Base-by-base conservation (phyloP, 2,888 invertebrate genomes). In the Aleiodes leptofemur region DNA sequence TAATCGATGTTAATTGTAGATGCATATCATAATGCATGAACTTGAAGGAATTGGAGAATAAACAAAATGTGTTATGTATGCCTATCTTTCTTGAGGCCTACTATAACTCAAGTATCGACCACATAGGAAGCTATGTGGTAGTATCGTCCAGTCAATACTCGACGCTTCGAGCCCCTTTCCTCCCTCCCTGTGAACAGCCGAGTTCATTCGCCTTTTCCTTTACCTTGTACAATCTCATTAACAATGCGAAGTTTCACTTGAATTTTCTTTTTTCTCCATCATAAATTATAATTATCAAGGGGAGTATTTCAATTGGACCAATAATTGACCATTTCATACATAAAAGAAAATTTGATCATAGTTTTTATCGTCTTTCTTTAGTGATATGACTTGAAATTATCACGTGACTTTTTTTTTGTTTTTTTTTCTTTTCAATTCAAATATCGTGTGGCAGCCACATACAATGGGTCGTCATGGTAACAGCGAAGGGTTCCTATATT, bases 121-220 rank as follows among this genome's bases (percentile, higher is more conserved):
- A 14, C 16, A 43, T n/a, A 61, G 16, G 38, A 69, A 29, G 59
- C 61, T 59, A 51, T 53, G 68, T 16, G 13, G 59, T 11, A 31
- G 34, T 34, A 34, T 61, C 31, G 74, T 75, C 74, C 74, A 75
- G 74, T 75, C 74, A 61, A 75, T 75, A 75, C 69, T 75, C 57
- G 56, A 31, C 38, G 66, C 66, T 61, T 57, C 34, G 14, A 61
- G 43, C 61, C 16, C 38, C 61, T 13, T 14, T 14, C 61, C 6
- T 5, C 61, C 38, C 34, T 43, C 61, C 34, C 38, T 38, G 50
- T 0, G 6, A 34, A 34, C 34, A 34, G 34, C 34, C 34, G 53
- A 75, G 74, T 75, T 75, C 74, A 75, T 75, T 75, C 74, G 74
- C 74, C 74, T 71, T 70, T 56, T 71, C 57, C 38, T 29, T 23